These are phyloP conservation scores for Parapsyche elsis DNA, from an alignment of 1,140 invertebrate genomes.

Conservation along the genomic window DNA sequence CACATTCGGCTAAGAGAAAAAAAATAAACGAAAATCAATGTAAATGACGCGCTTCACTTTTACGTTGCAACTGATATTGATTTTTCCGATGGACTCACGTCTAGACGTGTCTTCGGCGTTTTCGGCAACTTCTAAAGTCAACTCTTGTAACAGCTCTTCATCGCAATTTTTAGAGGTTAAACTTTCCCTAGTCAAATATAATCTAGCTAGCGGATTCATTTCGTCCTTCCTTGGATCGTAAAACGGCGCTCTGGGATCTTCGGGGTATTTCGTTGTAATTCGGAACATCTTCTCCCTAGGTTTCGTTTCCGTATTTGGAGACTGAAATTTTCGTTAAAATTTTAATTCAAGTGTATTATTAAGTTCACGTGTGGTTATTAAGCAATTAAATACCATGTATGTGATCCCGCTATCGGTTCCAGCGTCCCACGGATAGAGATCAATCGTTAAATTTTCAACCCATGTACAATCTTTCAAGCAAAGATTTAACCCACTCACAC, in stretches of 20 bases:
- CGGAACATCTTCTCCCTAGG: slow-evolving; percentile 89
- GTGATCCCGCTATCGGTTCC: slow-evolving; percentile 93
- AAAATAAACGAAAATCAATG: background rate
- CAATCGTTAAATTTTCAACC: slow-evolving; percentile 81
- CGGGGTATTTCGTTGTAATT: slow-evolving; percentile 89
- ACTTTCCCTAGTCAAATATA: slow-evolving; percentile 77
- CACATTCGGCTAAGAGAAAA: slow-evolving; percentile 76
- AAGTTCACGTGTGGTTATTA: background rate
- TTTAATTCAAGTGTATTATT: background rate
- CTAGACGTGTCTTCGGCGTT: slow-evolving; percentile 77
- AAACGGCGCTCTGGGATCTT: slow-evolving; percentile 91
- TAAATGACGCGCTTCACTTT: background rate
- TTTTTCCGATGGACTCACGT: slow-evolving; percentile 69
- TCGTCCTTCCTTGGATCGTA: slow-evolving; percentile 80
- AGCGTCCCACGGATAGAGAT: slow-evolving; percentile 94
- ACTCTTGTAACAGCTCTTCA: slow-evolving; percentile 71
- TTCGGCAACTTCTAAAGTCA: slow-evolving; percentile 74
- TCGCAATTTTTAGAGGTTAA: slow-evolving; percentile 79
- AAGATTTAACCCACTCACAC: slow-evolving; percentile 86
- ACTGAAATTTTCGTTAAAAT: slow-evolving; percentile 68
- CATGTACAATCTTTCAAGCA: slow-evolving; percentile 91
- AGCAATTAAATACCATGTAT: slow-evolving; percentile 78
- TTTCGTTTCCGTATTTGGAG: slow-evolving; percentile 84
- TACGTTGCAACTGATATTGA: background rate
- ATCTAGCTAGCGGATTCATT: slow-evolving; percentile 84